Conservation (phyloP, 2,797 vertebrate genomes). For the Aphelocoma californica region DNA sequence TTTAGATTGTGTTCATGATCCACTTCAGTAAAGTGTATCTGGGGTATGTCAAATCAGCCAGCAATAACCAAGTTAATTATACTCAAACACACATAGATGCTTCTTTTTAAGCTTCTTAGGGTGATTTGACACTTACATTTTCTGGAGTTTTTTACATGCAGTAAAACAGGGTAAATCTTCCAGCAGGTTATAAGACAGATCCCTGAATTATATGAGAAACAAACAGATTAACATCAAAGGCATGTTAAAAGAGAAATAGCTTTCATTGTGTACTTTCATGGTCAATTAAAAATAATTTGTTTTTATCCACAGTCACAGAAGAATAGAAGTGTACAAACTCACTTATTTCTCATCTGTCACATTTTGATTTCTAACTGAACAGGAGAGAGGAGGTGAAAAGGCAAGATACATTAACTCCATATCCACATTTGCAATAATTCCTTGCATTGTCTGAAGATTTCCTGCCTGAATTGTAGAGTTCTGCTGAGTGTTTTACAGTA, state of each 20-base stretch:
- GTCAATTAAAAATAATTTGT: not conserved
- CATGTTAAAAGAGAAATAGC: slow-evolving; percentile 1
- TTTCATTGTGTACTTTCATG: not conserved
- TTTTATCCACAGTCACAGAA: not conserved
- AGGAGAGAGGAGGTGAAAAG: not conserved
- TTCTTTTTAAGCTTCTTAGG: not conserved
- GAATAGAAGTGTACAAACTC: not conserved
- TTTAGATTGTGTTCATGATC: not conserved
- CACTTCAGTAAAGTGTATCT: not conserved
- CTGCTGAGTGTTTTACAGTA: not conserved
- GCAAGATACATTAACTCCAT: not conserved
- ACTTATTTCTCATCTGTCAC: not conserved
- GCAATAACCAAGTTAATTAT: not conserved
- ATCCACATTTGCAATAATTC: not conserved
- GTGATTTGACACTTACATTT: slow-evolving; percentile 82
- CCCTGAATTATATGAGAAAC: slow-evolving; percentile 78
- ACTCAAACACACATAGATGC: not conserved
- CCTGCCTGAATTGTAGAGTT: not conserved
- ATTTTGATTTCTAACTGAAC: not conserved
- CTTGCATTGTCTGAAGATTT: not conserved
- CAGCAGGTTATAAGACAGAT: slow-evolving; percentile 89
- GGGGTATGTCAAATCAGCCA: not conserved
- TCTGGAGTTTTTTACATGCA: slow-evolving; percentile 86
- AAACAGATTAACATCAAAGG: slow-evolving; percentile 18
- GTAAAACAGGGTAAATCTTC: slow-evolving; percentile 87